These are phyloP conservation scores for Caenorhabditis uteleia DNA, from an alignment of 2,888 invertebrate species.

Conservation along the genomic window DNA sequence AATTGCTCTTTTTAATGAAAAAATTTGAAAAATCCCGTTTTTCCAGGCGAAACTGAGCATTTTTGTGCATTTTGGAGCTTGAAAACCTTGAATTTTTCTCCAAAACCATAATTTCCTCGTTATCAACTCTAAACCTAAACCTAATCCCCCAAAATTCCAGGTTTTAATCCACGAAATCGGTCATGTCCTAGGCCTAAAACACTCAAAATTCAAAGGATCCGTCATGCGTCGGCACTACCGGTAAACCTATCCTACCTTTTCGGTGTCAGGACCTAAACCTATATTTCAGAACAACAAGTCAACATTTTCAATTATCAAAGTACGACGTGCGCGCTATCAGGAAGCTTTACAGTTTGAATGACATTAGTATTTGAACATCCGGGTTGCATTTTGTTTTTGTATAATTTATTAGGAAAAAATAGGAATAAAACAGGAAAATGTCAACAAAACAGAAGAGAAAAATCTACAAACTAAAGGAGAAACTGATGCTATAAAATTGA, in stretches of 20 bases:
- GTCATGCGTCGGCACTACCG: constrained; percentile 66
- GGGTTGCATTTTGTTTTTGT: too few relatives aligned
- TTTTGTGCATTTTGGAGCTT: too few relatives aligned
- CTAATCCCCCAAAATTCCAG: too few relatives aligned
- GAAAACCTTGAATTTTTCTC: too few relatives aligned
- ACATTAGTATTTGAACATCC: too few relatives aligned
- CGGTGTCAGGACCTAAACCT: neutral
- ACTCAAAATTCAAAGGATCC: constrained; percentile 51
- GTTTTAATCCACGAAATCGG: constrained; percentile 67
- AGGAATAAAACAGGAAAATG: neutral
- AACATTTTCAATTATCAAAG: constrained; percentile 3
- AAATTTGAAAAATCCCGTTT: too few relatives aligned
- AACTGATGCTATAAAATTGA: too few relatives aligned
- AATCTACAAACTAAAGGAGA: neutral
- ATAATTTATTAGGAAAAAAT: neutral
- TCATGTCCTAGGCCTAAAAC: constrained; percentile 64
- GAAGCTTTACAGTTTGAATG: constrained; percentile 5
- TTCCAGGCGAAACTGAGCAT: too few relatives aligned
- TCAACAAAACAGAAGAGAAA: neutral
- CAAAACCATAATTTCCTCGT: too few relatives aligned
- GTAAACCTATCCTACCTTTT: constrained; percentile 42
- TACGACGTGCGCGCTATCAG: constrained; percentile 9
- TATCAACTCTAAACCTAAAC: too few relatives aligned
- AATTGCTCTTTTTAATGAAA: too few relatives aligned
- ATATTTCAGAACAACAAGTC: neutral